phyloP scores from a whole-genome alignment of 2,113 vertebrate genomes.

The Caracal caracal region DNA sequence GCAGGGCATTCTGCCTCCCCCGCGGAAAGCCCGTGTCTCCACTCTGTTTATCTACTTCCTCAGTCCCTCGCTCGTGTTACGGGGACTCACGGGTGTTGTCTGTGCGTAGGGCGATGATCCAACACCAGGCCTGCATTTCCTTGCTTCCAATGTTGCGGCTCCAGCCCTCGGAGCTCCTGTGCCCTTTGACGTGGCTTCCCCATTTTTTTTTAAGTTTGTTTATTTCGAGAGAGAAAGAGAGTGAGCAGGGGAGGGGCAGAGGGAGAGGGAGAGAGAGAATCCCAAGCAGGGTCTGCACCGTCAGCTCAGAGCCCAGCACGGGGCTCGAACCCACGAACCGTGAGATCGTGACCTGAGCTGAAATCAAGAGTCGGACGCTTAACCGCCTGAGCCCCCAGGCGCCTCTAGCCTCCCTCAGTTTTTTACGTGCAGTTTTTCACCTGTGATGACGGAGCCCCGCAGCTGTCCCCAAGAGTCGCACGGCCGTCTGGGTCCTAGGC shows the following conservation, averaged over 20 bases:
- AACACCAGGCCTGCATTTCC: fast-evolving
- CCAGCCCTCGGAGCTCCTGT: fast-evolving
- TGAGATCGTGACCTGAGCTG: no score
- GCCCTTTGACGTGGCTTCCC: fast-evolving
- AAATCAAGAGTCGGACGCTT: no score
- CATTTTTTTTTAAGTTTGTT: no score
- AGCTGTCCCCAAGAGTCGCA: fast-evolving
- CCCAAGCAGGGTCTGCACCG: no score
- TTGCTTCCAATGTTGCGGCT: fast-evolving
- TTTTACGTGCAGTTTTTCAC: not conserved
- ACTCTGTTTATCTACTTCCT: fast-evolving
- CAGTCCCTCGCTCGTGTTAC: fast-evolving
- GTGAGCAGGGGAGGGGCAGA: no score
- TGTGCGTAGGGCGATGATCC: not conserved
- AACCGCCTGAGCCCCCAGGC: no score
- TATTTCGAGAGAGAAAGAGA: no score
- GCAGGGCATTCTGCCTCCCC: fast-evolving
- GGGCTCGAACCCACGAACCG: no score
- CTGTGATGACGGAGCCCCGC: fast-evolving
- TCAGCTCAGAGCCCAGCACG: no score
- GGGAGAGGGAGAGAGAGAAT: no score
- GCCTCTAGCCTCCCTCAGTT: not conserved
- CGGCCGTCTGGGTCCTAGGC: fast-evolving
- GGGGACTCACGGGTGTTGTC: fast-evolving
- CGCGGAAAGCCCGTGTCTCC: fast-evolving